Base-by-base conservation (phyloP, 37 sponge, comb jelly and placozoan species). In the Aplysina aerophoba region DNA sequence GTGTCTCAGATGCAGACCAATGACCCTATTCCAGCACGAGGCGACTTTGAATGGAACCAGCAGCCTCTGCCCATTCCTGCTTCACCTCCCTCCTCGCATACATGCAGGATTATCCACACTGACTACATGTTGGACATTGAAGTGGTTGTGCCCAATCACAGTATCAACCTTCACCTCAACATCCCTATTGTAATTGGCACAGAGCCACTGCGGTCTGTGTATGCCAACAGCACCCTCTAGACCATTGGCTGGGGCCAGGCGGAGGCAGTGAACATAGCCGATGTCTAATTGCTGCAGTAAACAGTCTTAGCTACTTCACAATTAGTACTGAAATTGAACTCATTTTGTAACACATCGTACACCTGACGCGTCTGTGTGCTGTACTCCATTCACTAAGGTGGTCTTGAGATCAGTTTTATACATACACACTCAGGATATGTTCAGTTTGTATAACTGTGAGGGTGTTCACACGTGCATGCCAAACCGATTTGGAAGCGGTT, bases 21-120 rank as follows among this genome's bases (percentile, higher is more conserved):
- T 73, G 40, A 31, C 14, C 31, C 31, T 12, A 73, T 73, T 73
- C 38, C 74, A 38, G 38, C 74, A 21, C 14, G 74, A 41, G 40
- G 37, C 8, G 37, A 12, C 8, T 73, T 73, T 19, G 40, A 73
- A 37, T 73, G 74, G 74, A 73, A 73, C 74, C 74, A 73, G 20
- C 39, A 73, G 74, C 74, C 74, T 14, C 74, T 73, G 8, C 74
- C 74, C 74, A 73, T 73, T 30, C 74, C 74, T 19, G 40, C 74
- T 33, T 73, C 40, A 21, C 74, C 74, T 38, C 74, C 74, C 12
- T 73, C 74, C 21, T 73, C 74, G 21, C 74, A 73, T 41, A 73
- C 74, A 5, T 73, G 74, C 20, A 73, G 39, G 39, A 73, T 73
- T 19, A 31, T 73, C 30, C 74, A 73, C 41, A 14, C 41, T 21